Evolutionary conservation across 1,140 invertebrate species (phyloP), one percentile per base, ranked within the genome.

Genomic region (Macrobrachium rosenbergii): DNA sequence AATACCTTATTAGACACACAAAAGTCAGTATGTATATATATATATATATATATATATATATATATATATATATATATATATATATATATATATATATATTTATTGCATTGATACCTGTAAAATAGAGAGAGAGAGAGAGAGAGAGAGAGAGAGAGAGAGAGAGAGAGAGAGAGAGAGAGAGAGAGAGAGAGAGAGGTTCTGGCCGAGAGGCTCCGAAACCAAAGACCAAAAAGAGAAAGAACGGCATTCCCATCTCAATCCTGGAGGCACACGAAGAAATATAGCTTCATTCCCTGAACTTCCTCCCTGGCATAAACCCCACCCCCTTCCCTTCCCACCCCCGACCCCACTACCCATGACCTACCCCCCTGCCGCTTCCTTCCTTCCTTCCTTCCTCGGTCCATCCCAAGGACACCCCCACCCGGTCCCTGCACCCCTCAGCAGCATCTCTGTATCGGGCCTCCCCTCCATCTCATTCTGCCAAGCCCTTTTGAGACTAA

Each of bases 401-500:
- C 52, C 52, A 52, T 12, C 52, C 52, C 52, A 12, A 52, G 12
- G 12, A 52, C 52, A 52, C 12, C 23, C 23, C 69, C 16, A 17
- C 21, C 69, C 69, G 1, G 1, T 23, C 64, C 64, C 19, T 64
- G 5, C 21, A 5, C 64, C 64, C 64, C 28, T 37, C 28, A 37
- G 28, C 28, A 37, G 28, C 28, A 37, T 37, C 28, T 37, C 28
- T 37, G 28, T 37, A 37, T 37, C 28, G 28, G 28, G 1, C 28
- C 8, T 7, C 69, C 69, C 67, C 12, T 72, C 14, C 16, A 21
- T 37, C 69, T 76, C 84, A 75, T 87, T 87, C 84, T 43, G 60
- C 28, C 69, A 59, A 81, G 78, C 84, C 84, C 52, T 87, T 87
- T 67, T 82, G 78, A 87, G 80, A 87, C 76, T 79, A 28, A 59